A percentile compares a stretch with the other conserved stretches of the same genome.
Evolutionary conservation across 2,113 vertebrate genomes (phyloP).

Genomic region (Boleophthalmus pectinirostris): DNA sequence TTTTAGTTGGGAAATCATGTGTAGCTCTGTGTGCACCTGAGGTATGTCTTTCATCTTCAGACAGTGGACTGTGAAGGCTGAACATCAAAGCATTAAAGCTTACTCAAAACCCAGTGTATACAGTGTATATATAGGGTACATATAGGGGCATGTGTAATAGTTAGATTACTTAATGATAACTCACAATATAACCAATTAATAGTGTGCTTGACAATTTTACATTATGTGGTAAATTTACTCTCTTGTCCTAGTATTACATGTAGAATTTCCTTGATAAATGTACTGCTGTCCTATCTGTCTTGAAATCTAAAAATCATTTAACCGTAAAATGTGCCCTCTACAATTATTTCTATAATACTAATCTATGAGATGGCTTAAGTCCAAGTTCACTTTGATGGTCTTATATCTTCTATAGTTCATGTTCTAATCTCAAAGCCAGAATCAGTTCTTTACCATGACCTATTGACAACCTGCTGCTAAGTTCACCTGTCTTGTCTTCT

Average conservation of each 20-base stretch:
- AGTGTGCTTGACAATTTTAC: neutral
- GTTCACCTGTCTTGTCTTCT: conserved; percentile 10
- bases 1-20: neutral
- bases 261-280: neutral
- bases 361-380: conserved; percentile 19
- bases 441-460: conserved; percentile 15
- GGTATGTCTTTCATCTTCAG: conserved; percentile 28
- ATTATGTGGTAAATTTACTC: neutral
- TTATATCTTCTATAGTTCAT: conserved; percentile 28
- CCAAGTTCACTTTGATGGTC: conserved; percentile 26
- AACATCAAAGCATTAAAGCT: conserved; percentile 29
- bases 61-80: conserved; percentile 22
- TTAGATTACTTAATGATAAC: neutral
- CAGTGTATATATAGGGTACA: neutral
- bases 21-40: conserved; percentile 11
- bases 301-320: neutral
- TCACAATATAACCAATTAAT: neutral
- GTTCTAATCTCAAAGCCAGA: conserved; percentile 21
- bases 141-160: neutral
- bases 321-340: neutral
- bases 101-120: neutral
- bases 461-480: conserved; percentile 41
- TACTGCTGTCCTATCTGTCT: neutral
- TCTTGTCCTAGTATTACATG: neutral
- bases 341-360: conserved; percentile 18